Base-by-base conservation (phyloP, 2,888 invertebrate genomes). In the Clusia tigrina region DNA sequence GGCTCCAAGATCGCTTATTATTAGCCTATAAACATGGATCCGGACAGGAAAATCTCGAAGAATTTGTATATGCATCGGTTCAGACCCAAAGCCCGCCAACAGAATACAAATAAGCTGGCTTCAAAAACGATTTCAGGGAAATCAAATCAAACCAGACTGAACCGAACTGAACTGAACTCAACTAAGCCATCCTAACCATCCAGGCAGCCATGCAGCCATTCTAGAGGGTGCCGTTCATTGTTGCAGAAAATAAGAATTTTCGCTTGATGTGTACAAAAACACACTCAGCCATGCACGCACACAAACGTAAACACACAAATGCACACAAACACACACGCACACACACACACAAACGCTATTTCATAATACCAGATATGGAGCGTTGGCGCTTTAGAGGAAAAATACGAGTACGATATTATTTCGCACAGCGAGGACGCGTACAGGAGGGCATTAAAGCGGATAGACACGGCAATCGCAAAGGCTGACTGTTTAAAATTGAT, bases 161-260 rank as follows among this genome's bases (percentile, higher is more conserved):
- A 42, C 42, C n/a, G 15, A 42, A 42, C 9, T 42, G 15, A 15
- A 42, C 42, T 48, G 25, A 57, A 52, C 52, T 38, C 9, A 73
- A 68, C 67, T 66, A 68, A 69, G 64, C 63, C 68, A 67, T n/a
- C n/a, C n/a, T n/a, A n/a, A n/a, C n/a, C n/a, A n/a, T n/a, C n/a
- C n/a, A n/a, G n/a, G n/a, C n/a, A n/a, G n/a, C n/a, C n/a, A n/a
- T n/a, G n/a, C n/a, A n/a, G n/a, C 54, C 53, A 54, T 58, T 54
- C 60, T 24, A 54, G 66, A 74, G 74, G 73, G 74, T 72, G 74
- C 70, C 72, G 74, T 72, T 74, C 75, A 74, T 72, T 75, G 75
- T 75, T 72, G 74, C 75, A 75, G 75, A 75, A 75, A 75, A 75
- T 75, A 75, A 74, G 73, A 75, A 74, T 73, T 74, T 73, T 69